These are phyloP conservation scores for Bolborhynchus lineola DNA, from an alignment of 2,113 vertebrate species.

Conservation along the genomic window DNA sequence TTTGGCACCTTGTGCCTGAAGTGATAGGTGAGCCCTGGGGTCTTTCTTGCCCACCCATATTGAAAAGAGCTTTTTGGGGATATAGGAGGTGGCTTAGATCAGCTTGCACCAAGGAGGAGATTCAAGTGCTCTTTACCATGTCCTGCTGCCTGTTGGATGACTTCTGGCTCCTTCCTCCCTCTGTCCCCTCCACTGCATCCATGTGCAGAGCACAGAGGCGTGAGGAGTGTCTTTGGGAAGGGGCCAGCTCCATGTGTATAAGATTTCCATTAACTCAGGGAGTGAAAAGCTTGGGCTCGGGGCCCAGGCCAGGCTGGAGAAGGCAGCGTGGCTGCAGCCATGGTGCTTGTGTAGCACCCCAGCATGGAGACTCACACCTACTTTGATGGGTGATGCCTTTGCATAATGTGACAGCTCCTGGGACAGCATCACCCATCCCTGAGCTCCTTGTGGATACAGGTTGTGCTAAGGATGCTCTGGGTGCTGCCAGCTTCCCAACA, in stretches of 20 bases:
- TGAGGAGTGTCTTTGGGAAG: background rate
- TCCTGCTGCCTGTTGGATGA: background rate
- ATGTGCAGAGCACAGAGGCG: background rate
- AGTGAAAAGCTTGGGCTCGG: background rate
- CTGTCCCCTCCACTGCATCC: accelerated
- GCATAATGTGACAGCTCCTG: background rate
- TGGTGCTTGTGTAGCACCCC: background rate
- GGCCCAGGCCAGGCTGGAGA: background rate
- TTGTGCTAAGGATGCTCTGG: background rate
- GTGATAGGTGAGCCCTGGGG: accelerated
- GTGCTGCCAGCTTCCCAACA: background rate
- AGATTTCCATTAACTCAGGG: constrained; percentile 48
- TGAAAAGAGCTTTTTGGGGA: background rate
- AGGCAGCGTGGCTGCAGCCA: background rate
- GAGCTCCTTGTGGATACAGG: accelerated
- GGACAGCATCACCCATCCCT: background rate
- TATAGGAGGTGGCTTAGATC: background rate
- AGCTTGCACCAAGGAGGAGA: accelerated
- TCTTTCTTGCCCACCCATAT: background rate
- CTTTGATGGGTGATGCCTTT: background rate
- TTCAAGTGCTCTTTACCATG: accelerated
- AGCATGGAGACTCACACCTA: background rate
- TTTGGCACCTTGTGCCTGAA: accelerated
- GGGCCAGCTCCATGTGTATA: constrained; percentile 7
- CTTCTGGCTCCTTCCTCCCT: background rate